Conservation (phyloP, 2,113 vertebrate species). For the Grus americana region DNA sequence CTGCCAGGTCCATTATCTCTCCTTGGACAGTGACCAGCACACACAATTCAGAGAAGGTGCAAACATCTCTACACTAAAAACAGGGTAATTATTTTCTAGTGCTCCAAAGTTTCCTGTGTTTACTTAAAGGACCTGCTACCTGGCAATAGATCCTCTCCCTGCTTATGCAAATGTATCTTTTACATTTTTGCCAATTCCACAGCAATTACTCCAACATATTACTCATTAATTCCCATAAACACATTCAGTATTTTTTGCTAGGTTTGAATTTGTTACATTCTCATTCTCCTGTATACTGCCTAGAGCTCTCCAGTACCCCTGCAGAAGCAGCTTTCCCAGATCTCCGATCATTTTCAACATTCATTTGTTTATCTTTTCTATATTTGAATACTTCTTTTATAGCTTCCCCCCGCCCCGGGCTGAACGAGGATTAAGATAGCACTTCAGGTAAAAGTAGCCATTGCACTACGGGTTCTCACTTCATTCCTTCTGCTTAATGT, state of each 20-base stretch:
- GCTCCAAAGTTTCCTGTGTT: neutral
- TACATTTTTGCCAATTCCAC: neutral
- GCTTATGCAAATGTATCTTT: neutral
- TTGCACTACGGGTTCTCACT: neutral
- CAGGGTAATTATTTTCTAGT: neutral
- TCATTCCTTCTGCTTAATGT: fast-evolving
- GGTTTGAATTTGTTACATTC: neutral
- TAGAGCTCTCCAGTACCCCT: neutral
- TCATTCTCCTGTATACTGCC: neutral
- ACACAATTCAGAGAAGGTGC: neutral
- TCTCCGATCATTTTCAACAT: neutral
- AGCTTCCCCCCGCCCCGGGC: fast-evolving
- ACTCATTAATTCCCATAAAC: neutral
- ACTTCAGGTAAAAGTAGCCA: neutral
- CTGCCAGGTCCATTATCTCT: neutral
- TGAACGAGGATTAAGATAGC: neutral
- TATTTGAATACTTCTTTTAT: neutral
- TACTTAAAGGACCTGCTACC: neutral
- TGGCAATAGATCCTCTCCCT: neutral
- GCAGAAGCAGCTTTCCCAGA: neutral
- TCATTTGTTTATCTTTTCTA: neutral
- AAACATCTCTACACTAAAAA: neutral
- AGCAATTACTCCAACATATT: neutral
- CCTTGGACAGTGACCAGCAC: neutral
- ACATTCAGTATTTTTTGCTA: neutral